Evolutionary conservation across 2,113 vertebrate species (phyloP), one percentile per base, ranked within the genome.

Genomic region (Sisor rabdophorus): DNA sequence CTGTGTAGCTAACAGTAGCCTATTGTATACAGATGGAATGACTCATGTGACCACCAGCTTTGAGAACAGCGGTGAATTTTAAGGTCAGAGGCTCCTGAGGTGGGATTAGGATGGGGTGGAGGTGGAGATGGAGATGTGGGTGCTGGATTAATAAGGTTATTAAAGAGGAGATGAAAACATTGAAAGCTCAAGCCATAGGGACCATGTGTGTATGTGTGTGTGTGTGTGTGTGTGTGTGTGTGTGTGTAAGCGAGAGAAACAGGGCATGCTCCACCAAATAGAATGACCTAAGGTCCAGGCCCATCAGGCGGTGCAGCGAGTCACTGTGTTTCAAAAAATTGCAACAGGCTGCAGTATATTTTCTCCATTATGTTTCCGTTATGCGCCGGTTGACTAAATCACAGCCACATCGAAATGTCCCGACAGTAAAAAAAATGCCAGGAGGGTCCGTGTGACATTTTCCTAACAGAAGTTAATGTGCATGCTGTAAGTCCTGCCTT

Each of bases 51-150:
- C 72, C 55, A 50, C 53, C 40, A 69, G 79, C 47, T 68, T n/a
- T 47, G 60, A 80, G 54, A 73, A 69, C 26, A 52, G n/a, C 47
- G 73, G 79, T 83, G 71, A 75, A 56, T 75, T 80, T 81, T 79
- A 79, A 83, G 82, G 82, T 79, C 82, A 81, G 72, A 32, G 20
- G 54, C 78, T 68, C 79, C 79, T 83, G 55, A 52, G 71, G 71
- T 81, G 82, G 75, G 75, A 50, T 78, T 52, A 26, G 20, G 16
- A 58, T 19, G 55, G 20, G 16, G 52, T 24, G 56, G 55, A 56
- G 70, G 53, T 63, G 79, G 56, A 53, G 55, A 58, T 58, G 65
- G 47, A 52, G 47, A 52, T 50, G 65, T 13, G 26, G 56, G 54
- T 70, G 54, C 24, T 48, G 71, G 56, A n/a, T 56, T 74, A 79